phyloP scores from a whole-genome alignment of 2,797 vertebrate genomes.

The Neopelma chrysocephalum region DNA sequence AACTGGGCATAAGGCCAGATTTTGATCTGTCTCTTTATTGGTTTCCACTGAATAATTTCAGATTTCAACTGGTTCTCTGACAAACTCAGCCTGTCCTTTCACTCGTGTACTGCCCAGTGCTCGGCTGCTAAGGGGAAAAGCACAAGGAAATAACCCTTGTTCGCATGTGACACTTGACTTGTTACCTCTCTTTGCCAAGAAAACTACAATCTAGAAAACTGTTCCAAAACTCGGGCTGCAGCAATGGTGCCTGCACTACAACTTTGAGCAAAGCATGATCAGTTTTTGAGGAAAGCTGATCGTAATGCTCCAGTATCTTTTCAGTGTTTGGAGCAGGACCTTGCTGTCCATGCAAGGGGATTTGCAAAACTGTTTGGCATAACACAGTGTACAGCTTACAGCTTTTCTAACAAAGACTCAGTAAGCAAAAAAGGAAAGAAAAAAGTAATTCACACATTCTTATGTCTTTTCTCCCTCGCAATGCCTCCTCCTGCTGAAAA shows the following conservation, averaged over 20 bases:
- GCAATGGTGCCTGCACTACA: neutral
- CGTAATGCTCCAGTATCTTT: neutral
- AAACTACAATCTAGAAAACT: neutral
- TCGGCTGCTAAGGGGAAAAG: neutral
- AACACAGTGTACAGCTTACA: neutral
- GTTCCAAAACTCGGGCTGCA: neutral
- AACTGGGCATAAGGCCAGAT: neutral
- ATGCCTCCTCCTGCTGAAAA: neutral
- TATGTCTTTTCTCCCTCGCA: neutral
- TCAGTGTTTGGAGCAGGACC: neutral
- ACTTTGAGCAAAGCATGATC: neutral
- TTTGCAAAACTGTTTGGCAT: neutral
- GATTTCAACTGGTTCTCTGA: neutral
- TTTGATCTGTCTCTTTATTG: slow-evolving; percentile 17
- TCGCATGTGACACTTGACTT: neutral
- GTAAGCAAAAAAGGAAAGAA: neutral
- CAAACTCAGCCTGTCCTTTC: neutral
- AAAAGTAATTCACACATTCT: neutral
- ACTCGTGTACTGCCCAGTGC: neutral
- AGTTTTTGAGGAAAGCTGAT: neutral
- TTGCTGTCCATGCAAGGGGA: neutral
- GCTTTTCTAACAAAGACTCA: neutral
- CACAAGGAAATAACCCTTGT: neutral
- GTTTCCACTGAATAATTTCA: slow-evolving; percentile 18
- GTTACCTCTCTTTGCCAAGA: neutral